A percentile compares a stretch with the other conserved stretches of the same genome.
Evolutionary conservation across 2,113 vertebrate genomes (phyloP).

Genomic region (Eptesicus fuscus): DNA sequence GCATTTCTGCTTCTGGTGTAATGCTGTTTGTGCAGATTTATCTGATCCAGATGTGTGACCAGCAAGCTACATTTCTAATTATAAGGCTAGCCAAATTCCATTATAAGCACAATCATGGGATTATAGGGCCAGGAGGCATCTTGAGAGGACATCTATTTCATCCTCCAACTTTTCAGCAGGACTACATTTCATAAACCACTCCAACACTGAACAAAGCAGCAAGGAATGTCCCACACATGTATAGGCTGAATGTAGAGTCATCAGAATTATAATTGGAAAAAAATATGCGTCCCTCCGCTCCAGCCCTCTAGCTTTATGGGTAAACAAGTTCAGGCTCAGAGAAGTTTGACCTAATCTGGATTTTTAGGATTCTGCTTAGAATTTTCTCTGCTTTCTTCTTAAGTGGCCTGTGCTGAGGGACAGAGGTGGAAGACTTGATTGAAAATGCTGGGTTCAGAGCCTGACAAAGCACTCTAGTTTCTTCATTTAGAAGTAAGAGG

Average conservation of each 20-base stretch:
- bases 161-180: constrained; percentile 40
- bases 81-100: constrained; percentile 74
- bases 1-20: constrained; percentile 69
- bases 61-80: constrained; percentile 73
- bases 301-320: background rate
- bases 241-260: constrained; percentile 14
- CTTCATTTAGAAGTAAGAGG: background rate
- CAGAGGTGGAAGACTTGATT: background rate
- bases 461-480: background rate
- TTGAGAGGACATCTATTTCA: constrained; percentile 66
- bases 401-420: background rate
- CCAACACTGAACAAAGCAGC: constrained; percentile 40
- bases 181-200: constrained; percentile 45
- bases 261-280: background rate
- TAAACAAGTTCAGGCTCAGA: constrained; percentile 29
- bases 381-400: background rate
- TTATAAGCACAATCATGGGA: constrained; percentile 74
- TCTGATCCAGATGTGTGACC: constrained; percentile 76
- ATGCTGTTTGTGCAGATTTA: constrained; percentile 74
- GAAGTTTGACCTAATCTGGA: background rate
- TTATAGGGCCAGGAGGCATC: constrained; percentile 51
- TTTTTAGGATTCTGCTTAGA: background rate
- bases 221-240: constrained; percentile 37
- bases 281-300: background rate
- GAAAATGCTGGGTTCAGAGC: background rate